These are phyloP conservation scores for Thymallus thymallus DNA, from an alignment of 2,113 vertebrate genomes.

Conservation along the genomic window DNA sequence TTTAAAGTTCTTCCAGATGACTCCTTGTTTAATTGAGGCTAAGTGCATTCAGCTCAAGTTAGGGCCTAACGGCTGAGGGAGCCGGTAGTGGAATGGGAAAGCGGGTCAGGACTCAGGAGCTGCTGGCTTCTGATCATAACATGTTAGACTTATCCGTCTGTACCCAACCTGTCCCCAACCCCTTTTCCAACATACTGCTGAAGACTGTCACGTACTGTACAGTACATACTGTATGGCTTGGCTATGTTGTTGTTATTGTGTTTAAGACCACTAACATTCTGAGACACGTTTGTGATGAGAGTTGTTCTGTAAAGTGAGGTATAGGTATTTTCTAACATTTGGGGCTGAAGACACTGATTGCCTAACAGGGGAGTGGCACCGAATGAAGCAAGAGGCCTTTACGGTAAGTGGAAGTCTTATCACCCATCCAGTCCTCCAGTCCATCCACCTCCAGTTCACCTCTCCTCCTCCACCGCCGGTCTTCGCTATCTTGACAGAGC, in stretches of 20 bases:
- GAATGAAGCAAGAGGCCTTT: neutral
- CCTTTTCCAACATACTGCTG: neutral
- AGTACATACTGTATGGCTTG: too few species aligned
- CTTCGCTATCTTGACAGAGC: constrained; percentile 3
- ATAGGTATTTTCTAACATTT: too few species aligned
- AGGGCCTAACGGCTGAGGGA: constrained; percentile 24
- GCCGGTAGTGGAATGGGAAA: constrained; percentile 2
- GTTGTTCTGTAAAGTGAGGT: too few species aligned
- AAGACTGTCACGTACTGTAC: too few species aligned
- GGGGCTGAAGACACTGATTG: too few species aligned
- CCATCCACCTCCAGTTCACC: neutral
- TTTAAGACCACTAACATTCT: too few species aligned
- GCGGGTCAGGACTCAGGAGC: neutral
- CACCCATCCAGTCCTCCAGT: neutral
- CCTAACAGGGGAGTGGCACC: neutral
- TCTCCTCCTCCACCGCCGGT: constrained; percentile 4
- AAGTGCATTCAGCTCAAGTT: constrained; percentile 51
- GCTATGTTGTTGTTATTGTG: too few species aligned
- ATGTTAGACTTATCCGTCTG: neutral
- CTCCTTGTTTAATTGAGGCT: constrained; percentile 58
- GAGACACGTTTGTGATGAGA: too few species aligned
- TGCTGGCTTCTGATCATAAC: neutral
- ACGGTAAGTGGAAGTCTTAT: constrained; percentile 4
- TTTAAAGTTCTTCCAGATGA: constrained; percentile 72
- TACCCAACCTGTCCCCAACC: neutral